A percentile compares a stretch with the other conserved stretches of the same genome.
These are phyloP conservation scores for Corynorhinus townsendii DNA, from an alignment of 2,113 vertebrate genomes.

Conservation along the genomic window DNA sequence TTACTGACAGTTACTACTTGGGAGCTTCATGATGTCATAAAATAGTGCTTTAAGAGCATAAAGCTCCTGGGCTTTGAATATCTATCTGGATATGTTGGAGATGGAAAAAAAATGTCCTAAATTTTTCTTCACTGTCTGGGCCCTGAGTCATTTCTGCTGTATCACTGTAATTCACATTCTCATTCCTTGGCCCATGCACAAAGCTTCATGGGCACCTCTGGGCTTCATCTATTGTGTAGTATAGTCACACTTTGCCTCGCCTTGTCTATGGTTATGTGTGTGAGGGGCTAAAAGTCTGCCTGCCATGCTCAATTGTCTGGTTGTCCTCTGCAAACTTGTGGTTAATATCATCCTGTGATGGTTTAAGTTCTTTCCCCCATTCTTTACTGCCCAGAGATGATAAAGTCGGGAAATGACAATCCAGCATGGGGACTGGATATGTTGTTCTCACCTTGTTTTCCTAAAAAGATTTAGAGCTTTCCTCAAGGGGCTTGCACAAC, in stretches of 20 bases:
- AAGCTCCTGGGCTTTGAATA: background rate
- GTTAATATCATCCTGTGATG: background rate
- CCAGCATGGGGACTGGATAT: background rate
- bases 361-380: too few relatives aligned
- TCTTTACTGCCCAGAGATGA: background rate
- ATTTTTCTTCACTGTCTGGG: background rate
- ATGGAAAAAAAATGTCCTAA: background rate
- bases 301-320: background rate
- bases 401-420: background rate
- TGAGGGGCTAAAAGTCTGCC: background rate
- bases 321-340: background rate
- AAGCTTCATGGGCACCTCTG: too few relatives aligned
- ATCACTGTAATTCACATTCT: background rate
- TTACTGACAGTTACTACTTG: background rate
- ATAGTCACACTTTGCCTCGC: background rate
- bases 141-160: background rate
- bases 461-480: background rate
- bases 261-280: background rate
- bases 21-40: background rate
- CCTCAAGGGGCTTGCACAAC: background rate
- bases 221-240: background rate
- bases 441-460: background rate
- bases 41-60: background rate
- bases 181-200: background rate
- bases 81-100: background rate